A percentile compares a stretch with the other conserved stretches of the same genome.
phyloP scores from a whole-genome alignment of 2,113 vertebrate species.

The Rhineura floridana region DNA sequence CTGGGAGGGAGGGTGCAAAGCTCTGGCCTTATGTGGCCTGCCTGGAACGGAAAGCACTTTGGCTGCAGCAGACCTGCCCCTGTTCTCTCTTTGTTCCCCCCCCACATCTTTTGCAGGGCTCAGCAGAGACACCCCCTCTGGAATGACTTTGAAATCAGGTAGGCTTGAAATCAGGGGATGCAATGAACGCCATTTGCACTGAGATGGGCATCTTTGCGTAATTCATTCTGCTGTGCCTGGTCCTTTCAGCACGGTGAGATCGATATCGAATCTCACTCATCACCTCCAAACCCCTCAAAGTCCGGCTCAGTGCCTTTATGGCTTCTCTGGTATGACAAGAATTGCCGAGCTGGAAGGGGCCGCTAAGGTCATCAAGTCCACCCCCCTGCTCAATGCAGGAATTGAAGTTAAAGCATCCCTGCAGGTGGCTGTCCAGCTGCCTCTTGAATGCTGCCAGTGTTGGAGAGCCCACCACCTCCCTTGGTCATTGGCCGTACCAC shows the following conservation, averaged over 20 bases:
- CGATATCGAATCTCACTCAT: too few species aligned
- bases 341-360: too few species aligned
- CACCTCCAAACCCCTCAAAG: background rate
- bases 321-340: background rate
- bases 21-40: background rate
- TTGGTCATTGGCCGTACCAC: too few species aligned
- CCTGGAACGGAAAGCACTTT: background rate
- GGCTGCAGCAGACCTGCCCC: background rate
- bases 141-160: slow-evolving; percentile 79
- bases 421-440: too few species aligned
- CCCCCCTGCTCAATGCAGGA: too few species aligned
- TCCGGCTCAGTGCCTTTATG: background rate
- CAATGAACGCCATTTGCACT: background rate
- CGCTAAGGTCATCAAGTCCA: too few species aligned
- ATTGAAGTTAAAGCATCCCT: too few species aligned
- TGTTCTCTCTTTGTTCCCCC: background rate
- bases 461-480: too few species aligned
- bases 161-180: background rate
- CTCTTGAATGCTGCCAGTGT: too few species aligned
- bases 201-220: background rate
- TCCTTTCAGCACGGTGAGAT: too few species aligned
- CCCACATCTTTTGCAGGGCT: slow-evolving; percentile 72
- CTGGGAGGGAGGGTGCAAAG: background rate
- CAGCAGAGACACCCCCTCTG: slow-evolving; percentile 68
- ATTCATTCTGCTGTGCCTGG: too few species aligned